A percentile compares a stretch with the other conserved stretches of the same genome.
These are phyloP conservation scores for Thunnus thynnus DNA, from an alignment of 2,113 vertebrate species.

Conservation along the genomic window DNA sequence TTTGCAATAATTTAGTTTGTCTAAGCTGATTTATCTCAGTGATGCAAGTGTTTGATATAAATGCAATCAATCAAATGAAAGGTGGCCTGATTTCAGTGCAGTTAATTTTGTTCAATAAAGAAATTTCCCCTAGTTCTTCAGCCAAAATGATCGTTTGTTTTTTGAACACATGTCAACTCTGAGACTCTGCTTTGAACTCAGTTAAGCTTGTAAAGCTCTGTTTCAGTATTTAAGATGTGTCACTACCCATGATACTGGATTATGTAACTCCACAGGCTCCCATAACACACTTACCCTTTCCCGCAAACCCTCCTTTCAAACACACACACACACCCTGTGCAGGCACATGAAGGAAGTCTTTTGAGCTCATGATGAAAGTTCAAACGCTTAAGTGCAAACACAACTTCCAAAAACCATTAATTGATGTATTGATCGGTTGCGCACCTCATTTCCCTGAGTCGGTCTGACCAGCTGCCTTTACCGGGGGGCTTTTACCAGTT, in stretches of 20 bases:
- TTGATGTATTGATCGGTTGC: constrained; percentile 63
- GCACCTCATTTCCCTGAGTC: constrained; percentile 50
- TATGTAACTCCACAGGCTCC: constrained; percentile 35
- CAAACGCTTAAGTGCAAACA: constrained; percentile 64
- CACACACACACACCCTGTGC: neutral
- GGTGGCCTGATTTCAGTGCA: too few relatives aligned
- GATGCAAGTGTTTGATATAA: too few relatives aligned
- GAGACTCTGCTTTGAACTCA: neutral
- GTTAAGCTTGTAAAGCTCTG: neutral
- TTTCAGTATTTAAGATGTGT: constrained; percentile 30
- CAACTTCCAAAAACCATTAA: constrained; percentile 71
- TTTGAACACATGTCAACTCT: too few relatives aligned
- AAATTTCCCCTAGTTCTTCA: too few relatives aligned
- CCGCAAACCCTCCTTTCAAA: constrained; percentile 4
- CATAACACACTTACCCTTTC: constrained; percentile 35
- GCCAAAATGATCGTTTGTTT: too few relatives aligned
- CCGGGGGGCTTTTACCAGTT: constrained; percentile 65
- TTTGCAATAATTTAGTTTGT: neutral
- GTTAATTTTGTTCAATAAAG: too few relatives aligned
- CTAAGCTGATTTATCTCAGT: neutral
- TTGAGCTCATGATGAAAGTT: constrained; percentile 56
- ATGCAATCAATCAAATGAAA: too few relatives aligned
- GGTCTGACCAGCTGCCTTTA: constrained; percentile 32
- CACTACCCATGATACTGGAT: constrained; percentile 26
- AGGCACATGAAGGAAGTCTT: constrained; percentile 41